Conservation (phyloP, 2,797 vertebrate species). For the Benthosema pterotum region DNA sequence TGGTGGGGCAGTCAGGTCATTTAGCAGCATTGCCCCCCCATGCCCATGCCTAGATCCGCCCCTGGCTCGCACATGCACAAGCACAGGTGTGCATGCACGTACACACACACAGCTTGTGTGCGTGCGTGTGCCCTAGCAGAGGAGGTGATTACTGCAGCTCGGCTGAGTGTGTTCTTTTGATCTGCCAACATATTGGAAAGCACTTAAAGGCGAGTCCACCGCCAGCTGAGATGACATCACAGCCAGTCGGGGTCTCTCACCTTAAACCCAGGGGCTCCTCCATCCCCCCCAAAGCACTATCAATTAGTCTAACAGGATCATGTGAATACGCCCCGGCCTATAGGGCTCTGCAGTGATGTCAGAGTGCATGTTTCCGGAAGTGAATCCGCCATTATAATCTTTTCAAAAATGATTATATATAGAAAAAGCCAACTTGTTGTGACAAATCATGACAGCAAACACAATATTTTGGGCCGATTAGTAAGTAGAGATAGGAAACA, state of each 20-base stretch:
- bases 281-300: conserved; percentile 75
- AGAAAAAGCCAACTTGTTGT: too few relatives aligned
- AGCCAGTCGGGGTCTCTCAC: conserved; percentile 84
- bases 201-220: conserved; percentile 90
- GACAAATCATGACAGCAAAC: too few relatives aligned
- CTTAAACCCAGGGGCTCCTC: conserved; percentile 63
- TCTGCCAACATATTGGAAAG: conserved; percentile 90
- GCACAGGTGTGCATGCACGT: conserved; percentile 6
- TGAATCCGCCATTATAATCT: too few relatives aligned
- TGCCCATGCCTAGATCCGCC: conserved; percentile 18
- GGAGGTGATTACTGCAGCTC: conserved; percentile 86
- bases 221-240: conserved; percentile 90
- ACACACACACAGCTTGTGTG: conserved; percentile 68
- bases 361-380: too few relatives aligned
- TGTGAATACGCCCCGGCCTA: conserved; percentile 80
- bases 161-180: conserved; percentile 75
- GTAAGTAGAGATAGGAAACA: too few relatives aligned
- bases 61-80: conserved; percentile 18
- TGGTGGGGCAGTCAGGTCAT: too few relatives aligned
- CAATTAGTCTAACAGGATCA: conserved; percentile 91
- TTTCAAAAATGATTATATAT: too few relatives aligned
- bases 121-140: too few relatives aligned
- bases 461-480: too few relatives aligned
- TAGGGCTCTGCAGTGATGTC: too few relatives aligned
- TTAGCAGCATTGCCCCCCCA: too few relatives aligned